Evolutionary conservation across 2,888 invertebrate genomes (phyloP).

Genomic region (Sinopyrophorus schimmeli): DNA sequence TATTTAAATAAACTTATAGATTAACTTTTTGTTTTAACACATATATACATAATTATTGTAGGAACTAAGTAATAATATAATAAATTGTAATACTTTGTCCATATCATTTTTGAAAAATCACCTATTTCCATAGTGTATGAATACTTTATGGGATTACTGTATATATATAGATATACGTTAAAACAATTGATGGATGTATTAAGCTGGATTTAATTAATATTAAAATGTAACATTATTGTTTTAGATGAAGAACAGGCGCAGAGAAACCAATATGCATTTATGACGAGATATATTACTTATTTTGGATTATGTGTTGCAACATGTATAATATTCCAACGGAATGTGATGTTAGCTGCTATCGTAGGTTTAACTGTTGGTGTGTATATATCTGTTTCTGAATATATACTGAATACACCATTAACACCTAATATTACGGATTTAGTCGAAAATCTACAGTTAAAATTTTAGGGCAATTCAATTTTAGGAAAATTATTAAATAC

Average conservation of each 20-base stretch:
- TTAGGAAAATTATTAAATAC: conserved; percentile 23
- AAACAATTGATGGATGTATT: not conserved
- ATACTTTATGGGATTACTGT: too few relatives aligned
- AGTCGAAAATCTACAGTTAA: conserved; percentile 17
- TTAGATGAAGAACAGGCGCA: conserved; percentile 57
- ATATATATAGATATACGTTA: too few relatives aligned
- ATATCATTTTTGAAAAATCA: too few relatives aligned
- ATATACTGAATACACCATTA: conserved; percentile 60
- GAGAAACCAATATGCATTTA: conserved; percentile 62
- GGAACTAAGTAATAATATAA: too few relatives aligned
- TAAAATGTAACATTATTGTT: conserved; percentile 4
- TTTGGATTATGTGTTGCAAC: conserved; percentile 82
- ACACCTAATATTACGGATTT: conserved; percentile 43
- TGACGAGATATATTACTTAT: conserved; percentile 80
- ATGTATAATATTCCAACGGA: conserved; percentile 82
- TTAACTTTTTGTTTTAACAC: too few relatives aligned
- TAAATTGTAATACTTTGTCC: too few relatives aligned
- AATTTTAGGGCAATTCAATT: conserved; percentile 10
- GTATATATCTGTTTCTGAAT: conserved; percentile 86
- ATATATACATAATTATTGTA: too few relatives aligned
- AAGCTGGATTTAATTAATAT: not conserved
- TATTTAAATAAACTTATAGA: too few relatives aligned
- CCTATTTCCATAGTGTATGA: too few relatives aligned
- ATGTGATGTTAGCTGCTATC: conserved; percentile 72
- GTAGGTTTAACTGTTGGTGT: conserved; percentile 79